Conservation (phyloP, 2,888 invertebrate species). For the Calliopum simillimum region DNA sequence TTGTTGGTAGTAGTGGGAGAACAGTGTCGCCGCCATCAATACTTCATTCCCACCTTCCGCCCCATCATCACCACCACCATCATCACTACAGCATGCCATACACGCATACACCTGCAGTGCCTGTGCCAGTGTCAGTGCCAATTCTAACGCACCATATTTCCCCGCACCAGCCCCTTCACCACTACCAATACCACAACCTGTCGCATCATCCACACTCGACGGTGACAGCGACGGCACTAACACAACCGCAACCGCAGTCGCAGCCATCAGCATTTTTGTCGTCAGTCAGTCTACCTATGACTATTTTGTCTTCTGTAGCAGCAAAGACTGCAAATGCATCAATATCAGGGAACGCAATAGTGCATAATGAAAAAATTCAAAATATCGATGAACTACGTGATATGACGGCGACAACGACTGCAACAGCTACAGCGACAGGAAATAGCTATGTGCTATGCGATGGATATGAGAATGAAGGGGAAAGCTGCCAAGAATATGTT, state of each 20-base stretch:
- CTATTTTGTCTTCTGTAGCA: slow-evolving; percentile 48
- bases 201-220: slow-evolving; percentile 40
- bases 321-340: slow-evolving; percentile 45
- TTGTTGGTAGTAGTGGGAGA: slow-evolving; percentile 43
- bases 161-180: slow-evolving; percentile 45
- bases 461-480: slow-evolving; percentile 40
- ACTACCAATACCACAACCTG: slow-evolving; percentile 48
- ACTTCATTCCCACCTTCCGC: slow-evolving; percentile 41
- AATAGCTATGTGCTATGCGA: slow-evolving; percentile 50
- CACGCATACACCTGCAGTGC: slow-evolving; percentile 45
- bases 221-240: slow-evolving; percentile 31
- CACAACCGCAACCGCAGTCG: slow-evolving; percentile 43
- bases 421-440: slow-evolving; percentile 44
- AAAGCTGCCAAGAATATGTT: slow-evolving; percentile 12
- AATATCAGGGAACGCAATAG: slow-evolving; percentile 23
- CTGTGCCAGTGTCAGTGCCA: slow-evolving; percentile 57
- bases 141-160: slow-evolving; percentile 54
- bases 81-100: slow-evolving; percentile 46
- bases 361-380: slow-evolving; percentile 18
- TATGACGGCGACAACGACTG: slow-evolving; percentile 40
- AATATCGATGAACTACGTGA: slow-evolving; percentile 36
- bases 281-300: slow-evolving; percentile 55
- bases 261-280: slow-evolving; percentile 51
- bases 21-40: slow-evolving; percentile 45
- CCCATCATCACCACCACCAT: slow-evolving; percentile 47